These are phyloP conservation scores for Bagarius yarrelli DNA, from an alignment of 2,113 vertebrate species.

Conservation along the genomic window DNA sequence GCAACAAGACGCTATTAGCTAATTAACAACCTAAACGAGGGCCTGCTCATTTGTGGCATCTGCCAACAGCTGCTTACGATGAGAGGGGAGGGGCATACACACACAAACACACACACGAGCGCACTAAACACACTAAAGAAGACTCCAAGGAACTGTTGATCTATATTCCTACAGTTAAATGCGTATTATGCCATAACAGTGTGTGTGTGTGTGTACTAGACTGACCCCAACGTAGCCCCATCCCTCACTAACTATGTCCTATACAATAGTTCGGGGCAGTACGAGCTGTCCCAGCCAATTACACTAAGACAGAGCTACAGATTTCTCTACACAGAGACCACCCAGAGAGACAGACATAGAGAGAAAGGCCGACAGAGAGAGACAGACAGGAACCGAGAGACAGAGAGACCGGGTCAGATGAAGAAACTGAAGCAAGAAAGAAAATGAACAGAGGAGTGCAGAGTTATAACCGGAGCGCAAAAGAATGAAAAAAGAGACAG, in stretches of 20 bases:
- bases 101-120: background rate
- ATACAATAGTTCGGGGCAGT: slow-evolving; percentile 37
- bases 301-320: slow-evolving; percentile 32
- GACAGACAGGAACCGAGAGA: background rate
- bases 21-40: slow-evolving; percentile 56
- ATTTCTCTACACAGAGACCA: slow-evolving; percentile 30
- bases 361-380: background rate
- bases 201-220: background rate
- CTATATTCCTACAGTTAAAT: background rate
- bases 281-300: slow-evolving; percentile 44
- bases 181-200: background rate
- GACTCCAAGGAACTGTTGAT: background rate
- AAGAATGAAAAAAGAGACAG: too few relatives aligned
- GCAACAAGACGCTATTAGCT: slow-evolving; percentile 56
- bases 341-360: background rate
- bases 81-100: background rate
- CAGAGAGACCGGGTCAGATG: background rate
- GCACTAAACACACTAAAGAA: background rate
- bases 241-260: slow-evolving; percentile 12
- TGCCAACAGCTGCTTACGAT: slow-evolving; percentile 42
- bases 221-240: slow-evolving; percentile 11
- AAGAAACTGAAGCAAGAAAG: background rate
- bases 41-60: slow-evolving; percentile 45
- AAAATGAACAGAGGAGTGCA: too few relatives aligned
- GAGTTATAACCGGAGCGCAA: too few relatives aligned